Conservation (phyloP, 2,888 invertebrate species). For the Acanthosepion pharaonis region DNA sequence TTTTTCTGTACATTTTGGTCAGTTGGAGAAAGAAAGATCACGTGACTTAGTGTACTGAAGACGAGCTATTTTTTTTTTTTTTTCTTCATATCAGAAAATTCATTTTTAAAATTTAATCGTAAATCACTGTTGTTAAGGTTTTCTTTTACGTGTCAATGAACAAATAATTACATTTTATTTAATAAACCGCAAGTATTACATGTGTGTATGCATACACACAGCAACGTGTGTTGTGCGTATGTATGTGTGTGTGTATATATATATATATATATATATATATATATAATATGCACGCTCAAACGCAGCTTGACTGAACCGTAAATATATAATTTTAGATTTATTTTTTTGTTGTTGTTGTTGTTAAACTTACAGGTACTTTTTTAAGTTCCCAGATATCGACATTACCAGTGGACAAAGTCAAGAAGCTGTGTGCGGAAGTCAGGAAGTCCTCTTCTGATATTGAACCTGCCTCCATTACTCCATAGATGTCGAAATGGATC, state of each 20-base stretch:
- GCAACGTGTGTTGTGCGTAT: neutral
- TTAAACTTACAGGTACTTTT: constrained; percentile 49
- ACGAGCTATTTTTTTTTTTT: too few species aligned
- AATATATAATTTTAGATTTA: neutral
- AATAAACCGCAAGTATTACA: too few species aligned
- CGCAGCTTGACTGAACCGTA: neutral
- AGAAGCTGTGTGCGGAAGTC: constrained; percentile 71
- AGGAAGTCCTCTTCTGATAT: constrained; percentile 75
- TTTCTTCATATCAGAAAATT: too few species aligned
- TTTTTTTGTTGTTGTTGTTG: neutral
- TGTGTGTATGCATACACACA: neutral
- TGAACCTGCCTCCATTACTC: constrained; percentile 66
- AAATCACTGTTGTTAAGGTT: too few species aligned
- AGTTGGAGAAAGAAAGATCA: too few species aligned
- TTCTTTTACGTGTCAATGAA: too few species aligned
- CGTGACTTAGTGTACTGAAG: too few species aligned
- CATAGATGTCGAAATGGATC: constrained; percentile 37
- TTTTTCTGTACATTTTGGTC: too few species aligned
- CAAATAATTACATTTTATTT: too few species aligned
- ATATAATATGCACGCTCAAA: neutral
- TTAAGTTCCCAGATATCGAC: constrained; percentile 58
- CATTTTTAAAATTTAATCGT: too few species aligned
- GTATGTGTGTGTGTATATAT: neutral
- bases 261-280: neutral
- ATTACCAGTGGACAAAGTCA: constrained; percentile 66